Base-by-base conservation (phyloP, 2,797 vertebrate genomes). In the Botia almorhae region DNA sequence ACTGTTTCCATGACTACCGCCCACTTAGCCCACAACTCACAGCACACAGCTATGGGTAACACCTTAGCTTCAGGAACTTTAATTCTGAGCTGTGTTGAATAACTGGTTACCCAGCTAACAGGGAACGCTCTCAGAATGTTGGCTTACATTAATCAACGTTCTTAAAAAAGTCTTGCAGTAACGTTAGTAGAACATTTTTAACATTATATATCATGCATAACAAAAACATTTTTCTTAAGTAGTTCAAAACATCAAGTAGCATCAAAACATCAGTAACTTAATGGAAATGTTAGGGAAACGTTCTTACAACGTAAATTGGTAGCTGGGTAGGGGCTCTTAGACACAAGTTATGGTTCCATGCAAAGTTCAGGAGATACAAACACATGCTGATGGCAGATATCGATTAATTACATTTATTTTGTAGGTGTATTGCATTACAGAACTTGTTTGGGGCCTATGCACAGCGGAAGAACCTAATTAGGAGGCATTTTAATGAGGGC, bases 1-100 rank as follows among this genome's bases (percentile, higher is more conserved):
- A 82, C 50, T 0, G 83, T 91, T 89, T 39, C 84, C 56, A 19
- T 90, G 86, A 89, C 85, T 82, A 91, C 89, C 43, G 1, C 70
- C 84, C 82, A 83, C 85, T 82, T 58, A 65, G 21, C 63, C 76
- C 51, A 70, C 81, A 81, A 83, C 73, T 76, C 71, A 21, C 80
- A 43, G 58, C 21, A 64, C 29, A 79, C 48, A 81, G 78, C 19
- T n/a, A 83, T 36, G 29, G 74, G 60, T 81, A 69, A 73, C 76
- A 77, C 75, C 39, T 78, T 81, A 76, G 78, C 76, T 77, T 74
- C 46, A 81, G 68, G 55, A 75, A 65, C 78, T 65, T 81, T 81
- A 26, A 26, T 74, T 53, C 71, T 70, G 73, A 55, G 43, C 69
- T 75, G 60, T 67, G 76, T 76, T 80, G 79, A 80, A 83, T 69